phyloP scores from a whole-genome alignment of 37 sponge, comb jelly and placozoan species.

The Lycopodina hypogea region DNA sequence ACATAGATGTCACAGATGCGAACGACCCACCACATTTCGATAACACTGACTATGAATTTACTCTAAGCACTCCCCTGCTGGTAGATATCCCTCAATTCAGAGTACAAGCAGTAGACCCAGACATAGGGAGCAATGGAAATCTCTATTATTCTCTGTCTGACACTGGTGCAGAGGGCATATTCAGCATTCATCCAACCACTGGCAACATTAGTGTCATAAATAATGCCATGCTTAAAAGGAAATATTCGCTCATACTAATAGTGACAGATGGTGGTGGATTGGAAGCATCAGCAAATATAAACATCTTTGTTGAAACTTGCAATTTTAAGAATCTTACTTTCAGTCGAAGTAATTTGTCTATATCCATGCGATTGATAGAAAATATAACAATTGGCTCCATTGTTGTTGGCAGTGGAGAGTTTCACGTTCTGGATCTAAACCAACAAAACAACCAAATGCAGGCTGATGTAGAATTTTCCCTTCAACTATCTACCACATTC shows the following conservation, averaged over 20 bases:
- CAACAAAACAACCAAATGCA: neutral
- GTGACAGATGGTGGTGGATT: conserved; percentile 63
- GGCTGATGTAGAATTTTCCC: conserved; percentile 18
- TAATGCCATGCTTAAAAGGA: conserved; percentile 24
- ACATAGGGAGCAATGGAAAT: conserved; percentile 33
- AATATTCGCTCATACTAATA: conserved; percentile 34
- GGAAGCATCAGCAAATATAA: conserved; percentile 13
- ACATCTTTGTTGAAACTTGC: conserved; percentile 31
- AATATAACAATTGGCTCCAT: conserved; percentile 13
- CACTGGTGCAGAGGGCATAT: conserved; percentile 23
- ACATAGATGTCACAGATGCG: conserved; percentile 34
- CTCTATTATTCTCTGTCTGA: conserved; percentile 32
- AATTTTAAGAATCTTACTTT: conserved; percentile 34
- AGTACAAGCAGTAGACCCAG: conserved; percentile 46
- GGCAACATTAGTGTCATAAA: conserved; percentile 52
- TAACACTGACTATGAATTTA: conserved; percentile 16
- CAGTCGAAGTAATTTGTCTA: neutral
- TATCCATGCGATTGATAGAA: conserved; percentile 14
- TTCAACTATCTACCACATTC: neutral
- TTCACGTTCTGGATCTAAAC: conserved; percentile 12
- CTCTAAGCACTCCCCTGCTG: conserved; percentile 37
- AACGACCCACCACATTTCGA: conserved; percentile 57
- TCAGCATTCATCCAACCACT: conserved; percentile 33
- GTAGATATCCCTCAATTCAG: conserved; percentile 8
- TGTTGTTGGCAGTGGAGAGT: neutral